Evolutionary conservation across 2,113 vertebrate genomes (phyloP), one percentile per base, ranked within the genome.

Genomic region (Amblyopsis rosae): DNA sequence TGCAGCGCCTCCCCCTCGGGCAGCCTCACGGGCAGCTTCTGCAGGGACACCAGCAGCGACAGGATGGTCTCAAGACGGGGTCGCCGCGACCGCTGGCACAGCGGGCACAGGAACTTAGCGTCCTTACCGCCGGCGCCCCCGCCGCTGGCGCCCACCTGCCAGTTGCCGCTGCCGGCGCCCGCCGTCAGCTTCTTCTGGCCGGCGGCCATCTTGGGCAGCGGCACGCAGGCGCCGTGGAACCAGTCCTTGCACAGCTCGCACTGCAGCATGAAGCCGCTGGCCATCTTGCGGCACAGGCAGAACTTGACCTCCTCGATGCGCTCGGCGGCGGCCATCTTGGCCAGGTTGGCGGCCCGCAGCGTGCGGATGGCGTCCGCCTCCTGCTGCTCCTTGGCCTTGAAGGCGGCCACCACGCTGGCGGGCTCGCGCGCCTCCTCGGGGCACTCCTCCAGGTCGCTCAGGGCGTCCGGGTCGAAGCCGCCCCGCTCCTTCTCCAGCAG

Each of bases 191-290:
- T 98, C 81, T 98, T 98, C 87, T 98, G 97, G 2, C 95, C 86
- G 64, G 93, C 94, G 0, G 91, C 94, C 26, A 2, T 26, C 81
- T 98, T 98, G 66, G 98, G 96, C 67, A 98, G 91, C 1, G 98
- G 96, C 65, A 98, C 97, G 0, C 98, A 99, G 6, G 93, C 93
- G 0, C 96, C 96, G 59, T 99, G 98, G 69, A 99, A 99, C 96
- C 97, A 99, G 93, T 99, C 98, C 87, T 98, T 97, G 85, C 98
- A 99, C 59, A 99, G 95, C 83, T 99, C 96, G 10, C 98, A 99
- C 82, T 99, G 98, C 3, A 99, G 77, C 98, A 99, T 99, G 85
- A 98, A 95, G 1, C 98, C 96, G 9, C 95, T 95, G 15, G 97
- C 97, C 0, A 95, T 95, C 82, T 95, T 96, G 58, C 98, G 95